Conservation (phyloP, 2,797 vertebrate genomes). For the Natrix natrix region DNA sequence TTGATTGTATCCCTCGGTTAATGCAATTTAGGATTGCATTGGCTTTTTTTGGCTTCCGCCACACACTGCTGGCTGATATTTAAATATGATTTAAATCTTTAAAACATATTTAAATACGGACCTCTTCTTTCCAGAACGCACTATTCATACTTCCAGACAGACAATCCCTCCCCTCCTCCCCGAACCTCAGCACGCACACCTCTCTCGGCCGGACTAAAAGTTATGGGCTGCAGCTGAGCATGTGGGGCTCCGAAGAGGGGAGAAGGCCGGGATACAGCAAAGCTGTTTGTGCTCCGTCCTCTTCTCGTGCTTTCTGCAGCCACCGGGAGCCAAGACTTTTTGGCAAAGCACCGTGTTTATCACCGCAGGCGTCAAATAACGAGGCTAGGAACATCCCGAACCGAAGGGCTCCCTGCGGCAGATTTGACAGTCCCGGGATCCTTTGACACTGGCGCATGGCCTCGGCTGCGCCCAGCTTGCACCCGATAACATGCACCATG, state of each 20-base stretch:
- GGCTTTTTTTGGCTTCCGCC: no score
- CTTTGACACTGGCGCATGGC: background rate
- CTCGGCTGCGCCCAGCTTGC: background rate
- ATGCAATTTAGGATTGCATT: no score
- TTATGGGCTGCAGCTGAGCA: background rate
- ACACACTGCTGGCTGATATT: no score
- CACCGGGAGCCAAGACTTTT: background rate
- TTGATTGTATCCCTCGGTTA: no score
- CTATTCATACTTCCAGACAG: background rate
- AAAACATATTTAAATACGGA: no score
- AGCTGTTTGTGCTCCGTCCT: no score
- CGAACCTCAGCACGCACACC: fast-evolving
- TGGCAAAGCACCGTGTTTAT: background rate
- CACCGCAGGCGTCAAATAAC: background rate
- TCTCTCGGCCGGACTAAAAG: background rate
- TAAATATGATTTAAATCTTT: no score
- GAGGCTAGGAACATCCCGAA: background rate
- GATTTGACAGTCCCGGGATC: no score
- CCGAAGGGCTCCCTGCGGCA: background rate
- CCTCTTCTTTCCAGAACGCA: no score
- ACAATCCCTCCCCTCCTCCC: no score
- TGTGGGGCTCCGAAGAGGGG: background rate
- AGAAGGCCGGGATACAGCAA: fast-evolving
- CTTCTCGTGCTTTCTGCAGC: background rate
- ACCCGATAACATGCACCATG: no score